phyloP scores from a whole-genome alignment of 1,140 invertebrate species.

The Drosophila bocki region DNA sequence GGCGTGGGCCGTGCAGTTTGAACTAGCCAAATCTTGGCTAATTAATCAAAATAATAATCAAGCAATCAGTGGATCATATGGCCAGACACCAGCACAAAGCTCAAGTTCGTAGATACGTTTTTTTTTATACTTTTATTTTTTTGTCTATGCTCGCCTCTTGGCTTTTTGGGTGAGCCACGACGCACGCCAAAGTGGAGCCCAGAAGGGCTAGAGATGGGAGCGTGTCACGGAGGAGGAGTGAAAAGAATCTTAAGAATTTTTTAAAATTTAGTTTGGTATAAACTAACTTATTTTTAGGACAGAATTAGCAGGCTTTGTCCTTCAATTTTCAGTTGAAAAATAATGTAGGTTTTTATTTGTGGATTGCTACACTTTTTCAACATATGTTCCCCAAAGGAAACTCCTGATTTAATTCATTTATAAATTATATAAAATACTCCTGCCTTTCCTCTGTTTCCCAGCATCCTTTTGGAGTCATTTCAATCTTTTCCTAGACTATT shows the following conservation, averaged over 20 bases:
- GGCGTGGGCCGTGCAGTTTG: slow-evolving; percentile 80
- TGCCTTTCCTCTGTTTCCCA: no score
- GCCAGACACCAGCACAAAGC: slow-evolving; percentile 56
- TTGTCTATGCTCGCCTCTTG: slow-evolving; percentile 7
- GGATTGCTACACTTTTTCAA: neutral
- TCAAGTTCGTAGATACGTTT: slow-evolving; percentile 35
- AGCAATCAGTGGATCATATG: slow-evolving; percentile 82
- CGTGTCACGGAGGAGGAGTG: neutral
- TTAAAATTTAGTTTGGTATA: neutral
- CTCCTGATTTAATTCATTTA: neutral
- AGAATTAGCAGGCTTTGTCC: neutral
- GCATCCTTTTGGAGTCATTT: neutral
- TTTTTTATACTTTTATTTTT: slow-evolving; percentile 10
- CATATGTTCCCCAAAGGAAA: neutral
- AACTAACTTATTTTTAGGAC: neutral
- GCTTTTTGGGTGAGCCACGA: slow-evolving; percentile 67
- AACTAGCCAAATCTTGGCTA: slow-evolving; percentile 83
- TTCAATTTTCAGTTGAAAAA: neutral
- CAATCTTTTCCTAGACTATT: neutral
- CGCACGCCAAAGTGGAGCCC: slow-evolving; percentile 71
- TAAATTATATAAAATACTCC: neutral
- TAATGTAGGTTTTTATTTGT: accelerated
- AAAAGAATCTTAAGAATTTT: neutral
- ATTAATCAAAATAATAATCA: slow-evolving; percentile 84
- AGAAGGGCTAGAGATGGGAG: slow-evolving; percentile 33